Conservation (phyloP, 2,797 vertebrate genomes). For the Amazona finschi region DNA sequence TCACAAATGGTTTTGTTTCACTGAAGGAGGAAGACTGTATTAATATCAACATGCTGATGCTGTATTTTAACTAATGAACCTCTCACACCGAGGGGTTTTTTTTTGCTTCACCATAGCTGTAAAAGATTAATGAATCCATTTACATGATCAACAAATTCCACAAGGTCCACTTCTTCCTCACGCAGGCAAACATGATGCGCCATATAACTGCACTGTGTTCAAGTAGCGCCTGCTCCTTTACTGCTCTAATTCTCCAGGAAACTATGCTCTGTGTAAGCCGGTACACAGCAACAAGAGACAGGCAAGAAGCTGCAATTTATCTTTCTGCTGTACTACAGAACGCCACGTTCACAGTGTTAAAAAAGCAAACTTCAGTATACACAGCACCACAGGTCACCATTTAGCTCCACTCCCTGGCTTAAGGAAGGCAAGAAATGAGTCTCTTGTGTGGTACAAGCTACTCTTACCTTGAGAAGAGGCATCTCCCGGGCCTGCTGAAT, state of each 20-base stretch:
- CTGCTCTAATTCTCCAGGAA: not conserved
- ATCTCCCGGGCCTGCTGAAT: slow-evolving; percentile 91
- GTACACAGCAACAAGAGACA: not conserved
- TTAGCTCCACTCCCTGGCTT: not conserved
- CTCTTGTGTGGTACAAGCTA: not conserved
- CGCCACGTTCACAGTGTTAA: not conserved
- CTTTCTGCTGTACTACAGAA: not conserved
- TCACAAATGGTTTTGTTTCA: not conserved
- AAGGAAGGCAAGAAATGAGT: not conserved
- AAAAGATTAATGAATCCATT: not conserved
- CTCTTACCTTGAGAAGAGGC: slow-evolving; percentile 90
- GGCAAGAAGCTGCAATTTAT: not conserved
- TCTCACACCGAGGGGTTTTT: not conserved
- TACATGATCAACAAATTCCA: not conserved
- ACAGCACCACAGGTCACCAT: not conserved
- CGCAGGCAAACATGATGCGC: not conserved
- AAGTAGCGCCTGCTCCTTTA: not conserved
- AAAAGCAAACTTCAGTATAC: not conserved
- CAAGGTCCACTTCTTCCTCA: not conserved
- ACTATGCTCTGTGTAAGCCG: not conserved
- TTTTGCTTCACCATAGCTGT: not conserved
- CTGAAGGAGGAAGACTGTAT: not conserved
- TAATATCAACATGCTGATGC: not conserved
- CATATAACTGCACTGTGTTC: not conserved
- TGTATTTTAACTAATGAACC: not conserved